Percentiles rank a stretch among this genome's conserved stretches.
Evolutionary conservation across 1,140 invertebrate species (phyloP).

Genomic region (Drosophila ironensis): DNA sequence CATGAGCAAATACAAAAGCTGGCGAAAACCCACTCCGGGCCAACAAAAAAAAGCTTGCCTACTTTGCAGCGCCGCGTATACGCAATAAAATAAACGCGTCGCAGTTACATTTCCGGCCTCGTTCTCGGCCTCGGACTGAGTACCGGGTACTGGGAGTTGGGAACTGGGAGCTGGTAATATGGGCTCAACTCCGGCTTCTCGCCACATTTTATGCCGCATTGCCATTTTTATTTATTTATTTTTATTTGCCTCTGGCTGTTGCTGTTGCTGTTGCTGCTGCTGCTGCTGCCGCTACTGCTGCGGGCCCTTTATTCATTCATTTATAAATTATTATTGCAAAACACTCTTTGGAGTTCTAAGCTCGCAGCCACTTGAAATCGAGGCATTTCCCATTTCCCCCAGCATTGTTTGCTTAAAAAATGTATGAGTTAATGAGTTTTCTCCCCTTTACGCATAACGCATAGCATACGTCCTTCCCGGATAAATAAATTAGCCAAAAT

Average conservation of each 20-base stretch:
- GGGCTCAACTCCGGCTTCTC: conserved; percentile 43
- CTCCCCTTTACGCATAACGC: not conserved
- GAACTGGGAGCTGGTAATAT: not conserved
- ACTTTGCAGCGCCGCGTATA: conserved; percentile 67
- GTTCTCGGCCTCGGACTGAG: conserved; percentile 6
- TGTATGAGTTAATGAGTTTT: conserved; percentile 60
- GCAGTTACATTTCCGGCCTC: conserved; percentile 66
- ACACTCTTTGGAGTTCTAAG: conserved; percentile 37
- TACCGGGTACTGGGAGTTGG: not conserved
- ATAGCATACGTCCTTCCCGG: not conserved
- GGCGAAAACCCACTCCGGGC: conserved; percentile 12
- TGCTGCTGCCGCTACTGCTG: conserved; percentile 20
- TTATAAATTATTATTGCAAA: conserved; percentile 79
- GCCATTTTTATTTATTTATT: conserved; percentile 73
- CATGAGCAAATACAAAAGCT: conserved; percentile 38
- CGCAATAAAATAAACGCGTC: conserved; percentile 79
- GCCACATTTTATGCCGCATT: conserved; percentile 75
- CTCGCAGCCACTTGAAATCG: conserved; percentile 32
- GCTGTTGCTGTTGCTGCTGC: conserved; percentile 13
- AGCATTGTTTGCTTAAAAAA: conserved; percentile 59
- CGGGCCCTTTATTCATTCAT: conserved; percentile 76
- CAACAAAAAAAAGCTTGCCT: conserved; percentile 64
- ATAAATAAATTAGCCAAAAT: conserved; percentile 50
- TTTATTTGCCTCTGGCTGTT: conserved; percentile 60
- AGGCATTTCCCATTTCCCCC: conserved; percentile 54